phyloP scores from a whole-genome alignment of 2,113 vertebrate species.

The Cyprinus carpio region DNA sequence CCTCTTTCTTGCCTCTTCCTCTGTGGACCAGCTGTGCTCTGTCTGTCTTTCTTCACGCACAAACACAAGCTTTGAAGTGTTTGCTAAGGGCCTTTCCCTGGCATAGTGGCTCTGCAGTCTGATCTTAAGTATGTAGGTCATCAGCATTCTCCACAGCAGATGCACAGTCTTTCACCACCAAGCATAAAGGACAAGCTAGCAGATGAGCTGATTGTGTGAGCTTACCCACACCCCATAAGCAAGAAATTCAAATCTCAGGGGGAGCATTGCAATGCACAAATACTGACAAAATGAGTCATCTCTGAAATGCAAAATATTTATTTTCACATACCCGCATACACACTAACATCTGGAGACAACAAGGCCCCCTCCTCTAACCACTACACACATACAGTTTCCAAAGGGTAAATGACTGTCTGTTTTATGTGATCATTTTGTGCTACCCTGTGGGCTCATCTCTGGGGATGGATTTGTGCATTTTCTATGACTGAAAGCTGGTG shows the following conservation, averaged over 20 bases:
- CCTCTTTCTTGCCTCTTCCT: conserved; percentile 38
- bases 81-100: conserved; percentile 38
- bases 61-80: conserved; percentile 40
- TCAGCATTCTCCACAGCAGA: conserved; percentile 69
- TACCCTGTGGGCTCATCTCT: conserved; percentile 6
- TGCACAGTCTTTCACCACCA: conserved; percentile 67
- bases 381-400: conserved; percentile 25
- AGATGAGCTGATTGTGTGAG: conserved; percentile 46
- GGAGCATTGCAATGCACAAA: conserved; percentile 17
- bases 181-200: conserved; percentile 76
- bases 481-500: conserved; percentile 13
- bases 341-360: not conserved
- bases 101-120: conserved; percentile 65
- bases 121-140: conserved; percentile 74
- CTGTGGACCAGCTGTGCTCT: conserved; percentile 45
- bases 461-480: conserved; percentile 15
- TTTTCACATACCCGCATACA: conserved; percentile 12
- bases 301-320: conserved; percentile 14
- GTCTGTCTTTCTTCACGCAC: conserved; percentile 48
- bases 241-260: not conserved
- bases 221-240: conserved; percentile 32
- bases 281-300: conserved; percentile 30
- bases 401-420: conserved; percentile 1
- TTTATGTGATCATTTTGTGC: conserved; percentile 22
- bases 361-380: not conserved